phyloP scores from a whole-genome alignment of 2,113 vertebrate genomes.

The Chrysemys picta region DNA sequence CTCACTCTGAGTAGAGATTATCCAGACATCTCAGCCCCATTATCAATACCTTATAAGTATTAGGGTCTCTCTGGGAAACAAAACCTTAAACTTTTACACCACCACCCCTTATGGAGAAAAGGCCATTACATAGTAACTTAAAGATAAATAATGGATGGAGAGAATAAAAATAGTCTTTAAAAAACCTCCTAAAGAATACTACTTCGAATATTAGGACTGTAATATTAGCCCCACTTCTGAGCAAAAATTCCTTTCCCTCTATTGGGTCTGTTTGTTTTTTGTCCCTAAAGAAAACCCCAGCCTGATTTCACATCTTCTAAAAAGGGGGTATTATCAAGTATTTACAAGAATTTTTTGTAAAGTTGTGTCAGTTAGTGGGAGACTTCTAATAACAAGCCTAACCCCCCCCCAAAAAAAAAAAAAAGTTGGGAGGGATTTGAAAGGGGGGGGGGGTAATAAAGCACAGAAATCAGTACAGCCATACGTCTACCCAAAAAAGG shows the following conservation, averaged over 20 bases:
- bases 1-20: not conserved
- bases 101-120: not conserved
- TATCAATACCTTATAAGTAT: not conserved
- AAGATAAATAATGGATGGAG: not conserved
- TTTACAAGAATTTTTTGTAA: not conserved
- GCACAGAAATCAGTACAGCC: not conserved
- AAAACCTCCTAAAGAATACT: not conserved
- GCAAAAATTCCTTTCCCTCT: not conserved
- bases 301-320: not conserved
- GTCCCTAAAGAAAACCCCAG: not conserved
- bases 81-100: not conserved
- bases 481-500: not conserved
- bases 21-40: not conserved
- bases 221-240: not conserved
- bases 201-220: not conserved
- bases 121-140: not conserved
- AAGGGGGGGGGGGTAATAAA: not conserved
- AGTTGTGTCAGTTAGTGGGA: not conserved
- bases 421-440: not conserved
- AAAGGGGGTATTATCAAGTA: not conserved
- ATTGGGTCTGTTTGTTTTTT: not conserved
- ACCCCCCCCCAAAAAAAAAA: not conserved
- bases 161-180: not conserved
- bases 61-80: not conserved
- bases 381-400: not conserved